Base-by-base conservation (phyloP, 2,797 vertebrate genomes). In the Lacerta viridis region DNA sequence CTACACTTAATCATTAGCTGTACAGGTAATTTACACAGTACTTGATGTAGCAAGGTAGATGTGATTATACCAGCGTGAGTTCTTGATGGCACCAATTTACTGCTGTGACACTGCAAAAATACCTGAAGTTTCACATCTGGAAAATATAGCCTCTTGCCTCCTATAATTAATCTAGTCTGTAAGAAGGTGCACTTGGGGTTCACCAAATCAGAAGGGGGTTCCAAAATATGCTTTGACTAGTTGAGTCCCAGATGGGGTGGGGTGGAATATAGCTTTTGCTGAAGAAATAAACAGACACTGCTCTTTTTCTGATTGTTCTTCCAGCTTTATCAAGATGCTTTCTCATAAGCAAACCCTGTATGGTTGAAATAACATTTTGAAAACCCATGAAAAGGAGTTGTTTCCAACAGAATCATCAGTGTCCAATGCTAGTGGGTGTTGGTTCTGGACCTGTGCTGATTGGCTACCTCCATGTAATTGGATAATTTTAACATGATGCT, bases 1-100 rank as follows among this genome's bases (percentile, higher is more conserved):
- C 87, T 50, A 85, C 85, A 87, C 80, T 68, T 92, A 79, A 88
- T 91, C 25, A 89, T 86, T 92, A 94, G n/a, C 0, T 7, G 87
- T 69, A 78, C 1, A 89, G 41, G 88, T 92, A 85, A 87, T 93
- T 90, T 82, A 20, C 33, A 90, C 7, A 74, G 64, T 89, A 82
- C 36, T 94, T 91, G 41, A 94, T 92, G 18, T 61, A 93, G 6
- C 3, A 94, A 91, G 46, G 79, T 92, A 68, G 84, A 87, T 79
- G 46, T 90, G 77, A 94, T 95, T 95, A 91, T 87, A 93, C 55
- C 86, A 82, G 46, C 93, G 20, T 94, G 90, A 93, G 36, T 88
- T 95, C 74, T 92, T 90, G 43, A 93, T 87, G 83, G 13, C 66
- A 91, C 91, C 95, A 91, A 93, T 95, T 95, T 96, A 94, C 84